Conservation (phyloP, 2,888 invertebrate genomes). For the Folsomia manolachei region DNA sequence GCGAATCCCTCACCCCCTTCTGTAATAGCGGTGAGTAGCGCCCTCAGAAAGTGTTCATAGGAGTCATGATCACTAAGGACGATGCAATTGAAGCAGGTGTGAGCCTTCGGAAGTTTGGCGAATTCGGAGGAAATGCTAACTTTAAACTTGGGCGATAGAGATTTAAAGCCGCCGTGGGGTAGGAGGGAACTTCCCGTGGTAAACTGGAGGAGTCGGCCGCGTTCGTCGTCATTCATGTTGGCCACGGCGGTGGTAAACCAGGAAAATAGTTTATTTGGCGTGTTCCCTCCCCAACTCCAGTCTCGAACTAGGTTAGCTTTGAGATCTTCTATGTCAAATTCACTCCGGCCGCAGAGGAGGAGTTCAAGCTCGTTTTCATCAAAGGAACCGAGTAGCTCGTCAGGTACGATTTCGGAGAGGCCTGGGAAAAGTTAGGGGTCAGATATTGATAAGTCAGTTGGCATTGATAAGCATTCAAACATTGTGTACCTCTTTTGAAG, state of each 20-base stretch:
- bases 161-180: constrained; percentile 84
- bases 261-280: constrained; percentile 65
- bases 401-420: constrained; percentile 86
- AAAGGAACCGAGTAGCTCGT: constrained; percentile 86
- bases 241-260: constrained; percentile 89
- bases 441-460: too few relatives aligned
- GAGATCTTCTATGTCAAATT: constrained; percentile 84
- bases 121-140: constrained; percentile 83
- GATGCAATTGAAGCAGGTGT: constrained; percentile 63
- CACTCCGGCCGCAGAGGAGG: constrained; percentile 86
- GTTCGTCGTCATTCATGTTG: constrained; percentile 84
- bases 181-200: constrained; percentile 89
- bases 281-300: neutral
- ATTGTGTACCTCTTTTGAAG: constrained; percentile 84
- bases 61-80: constrained; percentile 34
- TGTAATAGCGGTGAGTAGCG: constrained; percentile 35
- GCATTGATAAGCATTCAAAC: too few relatives aligned
- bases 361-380: constrained; percentile 94
- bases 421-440: too few relatives aligned
- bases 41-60: constrained; percentile 39
- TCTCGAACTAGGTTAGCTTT: constrained; percentile 67
- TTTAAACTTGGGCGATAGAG: constrained; percentile 86
- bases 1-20: constrained; percentile 57
- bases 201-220: constrained; percentile 86
- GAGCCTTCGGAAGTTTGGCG: constrained; percentile 87